Base-by-base conservation (phyloP, 2,888 invertebrate species). In the Coenonympha glycerion region DNA sequence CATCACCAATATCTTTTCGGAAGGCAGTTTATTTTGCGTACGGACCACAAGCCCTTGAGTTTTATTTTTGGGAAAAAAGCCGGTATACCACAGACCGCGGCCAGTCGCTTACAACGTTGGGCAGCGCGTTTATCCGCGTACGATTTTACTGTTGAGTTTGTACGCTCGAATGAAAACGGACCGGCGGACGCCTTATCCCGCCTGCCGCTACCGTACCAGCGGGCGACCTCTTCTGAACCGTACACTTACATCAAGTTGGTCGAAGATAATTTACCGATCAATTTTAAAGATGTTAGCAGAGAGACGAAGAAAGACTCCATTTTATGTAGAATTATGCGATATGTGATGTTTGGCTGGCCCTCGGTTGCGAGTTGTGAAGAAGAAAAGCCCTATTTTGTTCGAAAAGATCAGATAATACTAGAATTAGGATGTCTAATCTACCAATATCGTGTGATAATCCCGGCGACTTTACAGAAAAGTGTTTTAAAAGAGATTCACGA, bases 331-430 rank as follows among this genome's bases (percentile, higher is more conserved):
- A 53, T 60, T 15, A 19, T 34, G 6, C 56, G 57, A 0, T 60
- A 56, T 30, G 47, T 61, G 4, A 24, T 53, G 47, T 59, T 57
- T 22, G 57, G 60, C 21, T 63, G 61, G 59, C 60, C 61, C n/a
- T n/a, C 28, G 28, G 8, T 9, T n/a, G 28, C 9, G 8, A 28
- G 9, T n/a, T 3, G 16, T n/a, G 52, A 52, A 11, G 18, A 22
- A 9, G 33, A 44, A 22, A 44, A 22, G 11, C 6, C 15, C 4
- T 33, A 33, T 15, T 31, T 33, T 33, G 13, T 6, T 15, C 15
- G 33, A 16, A 28, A 26, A 9, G 16, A 9, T 15, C 26, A 40
- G 3, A 40, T 26, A 13, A 28, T 2, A 1, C 6, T 36, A 2
- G 36, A 46, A 8, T 31, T 21, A 24, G 40, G 40, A 8, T 37